Evolutionary conservation across 2,888 invertebrate genomes (phyloP).

Genomic region (Cephus sareptanus): DNA sequence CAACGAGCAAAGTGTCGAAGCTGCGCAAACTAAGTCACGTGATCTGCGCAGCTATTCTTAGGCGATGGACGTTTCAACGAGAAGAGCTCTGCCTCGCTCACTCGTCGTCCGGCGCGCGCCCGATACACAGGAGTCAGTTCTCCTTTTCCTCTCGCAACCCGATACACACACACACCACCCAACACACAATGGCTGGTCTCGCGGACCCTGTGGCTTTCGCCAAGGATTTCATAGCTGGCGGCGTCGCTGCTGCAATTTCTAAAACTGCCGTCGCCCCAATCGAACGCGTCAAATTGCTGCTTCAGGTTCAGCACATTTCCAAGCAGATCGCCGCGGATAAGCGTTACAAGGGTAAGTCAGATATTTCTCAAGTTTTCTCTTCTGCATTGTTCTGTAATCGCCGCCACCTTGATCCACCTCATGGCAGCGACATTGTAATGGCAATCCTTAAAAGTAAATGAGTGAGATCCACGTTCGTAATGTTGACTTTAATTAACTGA

Average conservation of each 20-base stretch:
- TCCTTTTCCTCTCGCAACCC: constrained; percentile 56
- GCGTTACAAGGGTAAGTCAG: constrained; percentile 86
- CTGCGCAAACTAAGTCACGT: constrained; percentile 59
- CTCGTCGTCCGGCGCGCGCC: constrained; percentile 71
- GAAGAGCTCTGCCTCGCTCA: constrained; percentile 60
- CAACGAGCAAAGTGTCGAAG: constrained; percentile 24
- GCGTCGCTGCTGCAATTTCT: constrained; percentile 91
- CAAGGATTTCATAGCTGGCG: constrained; percentile 93
- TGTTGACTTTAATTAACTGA: not conserved
- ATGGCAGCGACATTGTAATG: not conserved
- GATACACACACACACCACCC: constrained; percentile 37
- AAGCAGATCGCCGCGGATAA: constrained; percentile 87
- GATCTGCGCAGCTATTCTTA: constrained; percentile 64
- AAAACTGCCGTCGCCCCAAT: constrained; percentile 96
- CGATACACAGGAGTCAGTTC: constrained; percentile 62
- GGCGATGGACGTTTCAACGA: constrained; percentile 57
- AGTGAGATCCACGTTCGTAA: not conserved
- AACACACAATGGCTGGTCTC: constrained; percentile 64
- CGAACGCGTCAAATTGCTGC: constrained; percentile 91
- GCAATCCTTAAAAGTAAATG: not conserved
- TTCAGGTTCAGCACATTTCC: constrained; percentile 94
- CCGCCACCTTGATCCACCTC: not conserved
- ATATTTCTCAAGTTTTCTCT: not conserved
- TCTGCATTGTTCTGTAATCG: not conserved
- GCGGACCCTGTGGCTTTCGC: constrained; percentile 85